Evolutionary conservation across 2,113 vertebrate species (phyloP).

Genomic region (Sceloporus undulatus): DNA sequence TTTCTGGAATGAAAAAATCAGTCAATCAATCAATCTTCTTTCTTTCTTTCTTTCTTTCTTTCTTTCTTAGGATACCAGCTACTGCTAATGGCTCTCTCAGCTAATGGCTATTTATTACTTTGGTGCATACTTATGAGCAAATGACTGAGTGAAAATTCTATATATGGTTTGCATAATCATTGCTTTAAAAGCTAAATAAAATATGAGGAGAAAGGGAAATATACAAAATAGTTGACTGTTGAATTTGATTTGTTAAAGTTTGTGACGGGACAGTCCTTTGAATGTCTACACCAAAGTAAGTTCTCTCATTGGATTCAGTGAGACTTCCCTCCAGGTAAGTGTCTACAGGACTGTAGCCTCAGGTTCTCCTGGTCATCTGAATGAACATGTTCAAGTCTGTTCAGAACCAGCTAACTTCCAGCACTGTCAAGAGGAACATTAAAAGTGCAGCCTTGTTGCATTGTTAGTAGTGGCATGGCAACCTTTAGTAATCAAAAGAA

Average conservation of each 20-base stretch:
- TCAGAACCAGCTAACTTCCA: not conserved
- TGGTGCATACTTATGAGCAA: not conserved
- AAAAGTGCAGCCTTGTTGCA: slow-evolving; percentile 24
- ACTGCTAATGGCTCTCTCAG: not conserved
- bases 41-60: slow-evolving; percentile 1
- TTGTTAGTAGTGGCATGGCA: not conserved
- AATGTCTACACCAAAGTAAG: not conserved
- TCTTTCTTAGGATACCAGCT: not conserved
- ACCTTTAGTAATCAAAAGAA: slow-evolving; percentile 58
- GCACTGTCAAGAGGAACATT: slow-evolving; percentile 21
- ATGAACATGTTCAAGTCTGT: not conserved
- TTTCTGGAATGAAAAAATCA: slow-evolving; percentile 24
- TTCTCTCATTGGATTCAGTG: not conserved
- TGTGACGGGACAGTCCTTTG: not conserved
- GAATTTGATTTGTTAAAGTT: not conserved
- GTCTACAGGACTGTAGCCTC: not conserved
- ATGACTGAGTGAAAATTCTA: not conserved
- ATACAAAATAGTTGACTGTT: not conserved
- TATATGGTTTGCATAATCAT: not conserved
- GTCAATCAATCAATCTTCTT: not conserved
- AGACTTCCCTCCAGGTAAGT: not conserved
- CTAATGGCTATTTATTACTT: not conserved
- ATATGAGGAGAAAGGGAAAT: not conserved
- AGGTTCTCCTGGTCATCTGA: not conserved
- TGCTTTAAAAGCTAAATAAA: not conserved